A percentile compares a stretch with the other conserved stretches of the same genome.
phyloP scores from a whole-genome alignment of 2,113 vertebrate genomes.

The Eonycteris spelaea region DNA sequence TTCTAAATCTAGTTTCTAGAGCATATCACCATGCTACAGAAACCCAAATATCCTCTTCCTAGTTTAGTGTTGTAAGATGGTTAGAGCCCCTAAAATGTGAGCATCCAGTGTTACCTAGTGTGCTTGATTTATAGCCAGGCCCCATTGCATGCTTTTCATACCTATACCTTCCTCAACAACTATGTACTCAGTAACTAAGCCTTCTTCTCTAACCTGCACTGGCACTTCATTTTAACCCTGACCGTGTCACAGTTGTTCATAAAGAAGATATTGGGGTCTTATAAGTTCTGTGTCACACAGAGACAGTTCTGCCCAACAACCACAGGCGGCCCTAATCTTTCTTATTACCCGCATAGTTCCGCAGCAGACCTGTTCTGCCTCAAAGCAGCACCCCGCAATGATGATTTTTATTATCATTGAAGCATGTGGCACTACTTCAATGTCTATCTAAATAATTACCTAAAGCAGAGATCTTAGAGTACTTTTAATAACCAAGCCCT shows the following conservation, averaged over 20 bases:
- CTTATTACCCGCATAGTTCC: background rate
- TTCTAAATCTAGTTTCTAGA: background rate
- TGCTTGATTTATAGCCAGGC: background rate
- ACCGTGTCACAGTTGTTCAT: background rate
- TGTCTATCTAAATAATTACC: background rate
- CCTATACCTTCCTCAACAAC: background rate
- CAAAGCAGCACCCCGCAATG: background rate
- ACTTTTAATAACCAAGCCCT: background rate
- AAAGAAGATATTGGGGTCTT: background rate
- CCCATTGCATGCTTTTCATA: background rate
- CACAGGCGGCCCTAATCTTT: background rate
- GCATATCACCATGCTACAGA: background rate
- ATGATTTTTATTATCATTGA: background rate
- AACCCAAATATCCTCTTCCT: background rate
- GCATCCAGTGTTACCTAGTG: background rate
- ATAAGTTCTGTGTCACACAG: background rate
- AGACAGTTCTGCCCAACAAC: background rate
- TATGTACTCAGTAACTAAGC: background rate
- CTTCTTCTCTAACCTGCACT: background rate
- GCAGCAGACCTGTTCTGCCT: background rate
- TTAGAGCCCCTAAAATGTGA: background rate
- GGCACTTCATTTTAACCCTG: background rate
- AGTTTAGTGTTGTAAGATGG: background rate
- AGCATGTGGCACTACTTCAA: background rate
- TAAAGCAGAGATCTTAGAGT: background rate